Conservation (phyloP, 2,797 vertebrate genomes). For the Crypturellus tataupa region DNA sequence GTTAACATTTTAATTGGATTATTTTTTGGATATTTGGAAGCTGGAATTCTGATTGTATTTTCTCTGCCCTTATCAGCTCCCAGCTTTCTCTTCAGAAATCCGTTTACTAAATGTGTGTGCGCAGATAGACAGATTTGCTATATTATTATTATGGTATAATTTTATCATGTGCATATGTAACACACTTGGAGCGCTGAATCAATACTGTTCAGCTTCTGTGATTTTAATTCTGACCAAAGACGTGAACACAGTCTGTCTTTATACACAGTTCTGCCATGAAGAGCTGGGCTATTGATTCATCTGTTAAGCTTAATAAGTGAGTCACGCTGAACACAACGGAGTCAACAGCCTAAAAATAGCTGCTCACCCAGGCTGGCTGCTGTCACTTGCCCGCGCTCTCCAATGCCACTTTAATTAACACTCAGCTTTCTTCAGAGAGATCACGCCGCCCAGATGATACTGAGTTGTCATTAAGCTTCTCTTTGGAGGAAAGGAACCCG, state of each 20-base stretch:
- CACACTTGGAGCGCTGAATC: background rate
- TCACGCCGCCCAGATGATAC: constrained; percentile 48
- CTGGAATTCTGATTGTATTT: background rate
- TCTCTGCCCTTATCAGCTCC: background rate
- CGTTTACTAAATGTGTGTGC: background rate
- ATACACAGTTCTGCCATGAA: background rate
- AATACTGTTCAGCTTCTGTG: background rate
- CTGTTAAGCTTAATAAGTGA: constrained; percentile 64
- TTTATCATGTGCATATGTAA: background rate
- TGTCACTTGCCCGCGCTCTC: constrained; percentile 67
- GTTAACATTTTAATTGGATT: background rate
- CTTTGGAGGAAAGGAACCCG: background rate
- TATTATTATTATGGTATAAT: background rate
- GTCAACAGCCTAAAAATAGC: constrained; percentile 70
- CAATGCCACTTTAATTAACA: constrained; percentile 67
- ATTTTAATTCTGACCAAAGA: background rate
- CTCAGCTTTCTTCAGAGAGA: constrained; percentile 59
- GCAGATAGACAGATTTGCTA: rapidly evolving
- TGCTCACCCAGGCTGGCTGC: constrained; percentile 52
- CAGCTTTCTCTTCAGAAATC: background rate
- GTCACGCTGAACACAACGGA: constrained; percentile 42
- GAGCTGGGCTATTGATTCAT: constrained; percentile 56
- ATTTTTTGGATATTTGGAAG: background rate
- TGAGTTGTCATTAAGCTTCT: constrained; percentile 44
- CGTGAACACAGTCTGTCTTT: background rate